phyloP scores from a whole-genome alignment of 1,140 invertebrate genomes.

The Apolygus lucorum region DNA sequence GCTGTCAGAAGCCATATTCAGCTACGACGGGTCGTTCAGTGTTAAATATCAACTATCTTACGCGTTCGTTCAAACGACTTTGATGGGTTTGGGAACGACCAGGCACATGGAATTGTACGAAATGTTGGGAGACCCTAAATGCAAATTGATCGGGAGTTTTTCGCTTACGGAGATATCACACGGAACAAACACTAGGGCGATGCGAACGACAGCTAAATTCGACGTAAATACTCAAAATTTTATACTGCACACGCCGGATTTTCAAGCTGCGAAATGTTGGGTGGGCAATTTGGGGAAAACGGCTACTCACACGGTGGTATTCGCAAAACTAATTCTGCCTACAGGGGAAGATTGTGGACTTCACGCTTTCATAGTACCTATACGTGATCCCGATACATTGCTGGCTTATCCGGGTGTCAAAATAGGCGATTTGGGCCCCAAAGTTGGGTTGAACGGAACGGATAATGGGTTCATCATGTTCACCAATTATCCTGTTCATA shows the following conservation, averaged over 20 bases:
- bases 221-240: constrained; percentile 69
- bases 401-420: constrained; percentile 58
- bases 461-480: constrained; percentile 91
- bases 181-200: constrained; percentile 85
- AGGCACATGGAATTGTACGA: constrained; percentile 58
- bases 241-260: constrained; percentile 82
- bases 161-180: constrained; percentile 88
- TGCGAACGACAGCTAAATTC: constrained; percentile 84
- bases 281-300: constrained; percentile 76
- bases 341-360: constrained; percentile 72
- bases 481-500: constrained; percentile 73
- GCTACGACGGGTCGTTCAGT: constrained; percentile 54
- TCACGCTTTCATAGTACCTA: constrained; percentile 73
- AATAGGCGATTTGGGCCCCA: constrained; percentile 79
- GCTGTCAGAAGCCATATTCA: constrained; percentile 57
- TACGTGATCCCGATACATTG: constrained; percentile 67
- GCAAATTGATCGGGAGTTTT: constrained; percentile 56
- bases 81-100: constrained; percentile 65
- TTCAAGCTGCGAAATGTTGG: constrained; percentile 94
- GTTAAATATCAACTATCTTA: constrained; percentile 58
- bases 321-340: constrained; percentile 75
- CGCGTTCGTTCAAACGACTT: constrained; percentile 56
- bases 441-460: constrained; percentile 76
- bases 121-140: not conserved
- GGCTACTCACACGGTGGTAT: constrained; percentile 77